A percentile compares a stretch with the other conserved stretches of the same genome.
Evolutionary conservation across 2,888 invertebrate genomes (phyloP).

Genomic region (Bugula neritina): DNA sequence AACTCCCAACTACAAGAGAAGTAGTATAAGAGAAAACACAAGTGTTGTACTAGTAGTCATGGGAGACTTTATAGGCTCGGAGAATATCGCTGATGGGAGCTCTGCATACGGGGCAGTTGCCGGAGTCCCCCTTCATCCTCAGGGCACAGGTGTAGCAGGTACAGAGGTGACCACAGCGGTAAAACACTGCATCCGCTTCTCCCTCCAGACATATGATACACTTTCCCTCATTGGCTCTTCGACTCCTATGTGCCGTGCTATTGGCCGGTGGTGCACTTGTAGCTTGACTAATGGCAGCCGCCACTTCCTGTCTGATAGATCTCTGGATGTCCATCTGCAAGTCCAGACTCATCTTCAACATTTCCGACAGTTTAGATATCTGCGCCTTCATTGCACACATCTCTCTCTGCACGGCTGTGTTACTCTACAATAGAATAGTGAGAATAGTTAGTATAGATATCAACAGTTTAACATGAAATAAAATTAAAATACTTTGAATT

Average conservation of each 20-base stretch:
- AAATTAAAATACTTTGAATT: too few species aligned
- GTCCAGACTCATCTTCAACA: conserved; percentile 48
- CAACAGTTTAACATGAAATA: too few species aligned
- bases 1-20: too few species aligned
- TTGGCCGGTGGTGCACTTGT: not conserved
- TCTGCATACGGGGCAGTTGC: conserved; percentile 50
- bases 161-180: conserved; percentile 53
- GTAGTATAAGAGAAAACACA: too few species aligned
- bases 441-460: too few species aligned
- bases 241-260: conserved; percentile 19
- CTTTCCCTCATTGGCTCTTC: conserved; percentile 42
- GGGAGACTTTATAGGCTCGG: conserved; percentile 38
- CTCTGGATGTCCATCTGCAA: conserved; percentile 51
- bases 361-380: conserved; percentile 47
- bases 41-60: not conserved
- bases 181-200: conserved; percentile 47
- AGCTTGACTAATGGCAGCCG: conserved; percentile 39
- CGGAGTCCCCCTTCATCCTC: conserved; percentile 38
- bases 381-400: conserved; percentile 43
- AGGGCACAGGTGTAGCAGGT: conserved; percentile 49
- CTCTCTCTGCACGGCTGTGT: conserved; percentile 41
- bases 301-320: conserved; percentile 51
- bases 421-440: conserved; percentile 42
- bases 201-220: conserved; percentile 50
- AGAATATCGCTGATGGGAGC: conserved; percentile 51